Base-by-base conservation (phyloP, 2,797 vertebrate genomes). In the Pelochelys cantorii region DNA sequence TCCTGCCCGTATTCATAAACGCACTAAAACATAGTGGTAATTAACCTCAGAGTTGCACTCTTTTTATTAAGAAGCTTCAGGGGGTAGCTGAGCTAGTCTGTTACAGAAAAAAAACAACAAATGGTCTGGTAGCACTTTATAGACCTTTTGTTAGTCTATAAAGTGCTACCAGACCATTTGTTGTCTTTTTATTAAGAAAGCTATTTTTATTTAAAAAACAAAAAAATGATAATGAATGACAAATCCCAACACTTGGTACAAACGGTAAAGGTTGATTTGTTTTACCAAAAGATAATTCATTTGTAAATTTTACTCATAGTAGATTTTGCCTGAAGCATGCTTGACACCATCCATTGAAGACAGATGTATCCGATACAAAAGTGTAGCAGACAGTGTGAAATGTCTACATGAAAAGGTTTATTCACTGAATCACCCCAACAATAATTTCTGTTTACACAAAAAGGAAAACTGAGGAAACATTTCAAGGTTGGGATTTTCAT, bases 371-470 rank as follows among this genome's bases (percentile, higher is more conserved):
- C 27, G 65, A 95, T 92, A 94, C 83, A 89, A 91, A 89, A 95
- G 96, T 80, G 92, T 89, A 96, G 95, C 96, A 95, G 94, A 97
- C 95, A 96, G 95, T 96, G 82, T 87, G 93, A 96, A 96, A 96
- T 97, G 95, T 97, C 93, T 97, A 93, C 96, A 92, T 96, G 94
- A 97, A 97, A 95, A 96, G 91, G 86, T 91, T 92, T 92, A 94
- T 95, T 96, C 94, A 95, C 56, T 92, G 95, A 97, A 96, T 93
- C 95, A 96, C 90, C 85, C 94, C 95, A 93, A 93, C 18, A 94
- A 88, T 96, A 96, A 95, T 96, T 84, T 95, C 88, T 92, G 86
- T 92, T 95, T 94, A 93, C 82, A 84, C 94, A 81, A 95, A 96
- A 96, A 94, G 89, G 94, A 90, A 95, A 85, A 93, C 93, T 84